Base-by-base conservation (phyloP, 2,888 invertebrate species). In the Xanthia icteritia region DNA sequence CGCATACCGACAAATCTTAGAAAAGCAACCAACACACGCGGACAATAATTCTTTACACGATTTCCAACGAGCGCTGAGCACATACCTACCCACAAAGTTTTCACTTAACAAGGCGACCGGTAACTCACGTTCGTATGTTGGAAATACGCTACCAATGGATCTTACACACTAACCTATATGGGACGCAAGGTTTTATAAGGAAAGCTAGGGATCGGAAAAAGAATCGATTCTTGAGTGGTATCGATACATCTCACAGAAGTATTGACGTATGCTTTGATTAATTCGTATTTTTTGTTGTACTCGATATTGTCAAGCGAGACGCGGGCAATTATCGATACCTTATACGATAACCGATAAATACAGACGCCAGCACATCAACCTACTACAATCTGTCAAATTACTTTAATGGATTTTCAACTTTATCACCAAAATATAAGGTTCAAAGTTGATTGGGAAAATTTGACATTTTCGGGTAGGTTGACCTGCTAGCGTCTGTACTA, bases 81-180 rank as follows among this genome's bases (percentile, higher is more conserved):
- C 86, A 85, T 51, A 51, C 48, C 48, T 87, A 85, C 81, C 66
- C 82, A 79, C 83, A 83, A 82, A 77, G 91, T 92, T 92, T 92
- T 92, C 91, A 92, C 93, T 92, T 89, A 89, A 90, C 89, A 90
- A 87, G 91, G 89, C 82, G 88, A 90, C 91, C 87, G 78, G 91
- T 88, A 89, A 77, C 85, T 88, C 86, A 86, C 73, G 56, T n/a
- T 54, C n/a, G 36, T 72, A 65, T 58, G 68, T 69, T 61, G 56
- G 68, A 73, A 67, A 60, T 76, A 70, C 64, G 39, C 65, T 72
- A 51, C 74, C 56, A 42, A 72, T 83, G 39, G 51, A n/a, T 78
- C 78, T 77, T 63, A 64, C 72, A 83, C 58, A 84, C 76, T 85
- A 74, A 85, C 83, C 83, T 78, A 77, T 85, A 65, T 77, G 58